Base-by-base conservation (phyloP, 1,140 invertebrate genomes). In the Eubasilissa regina region DNA sequence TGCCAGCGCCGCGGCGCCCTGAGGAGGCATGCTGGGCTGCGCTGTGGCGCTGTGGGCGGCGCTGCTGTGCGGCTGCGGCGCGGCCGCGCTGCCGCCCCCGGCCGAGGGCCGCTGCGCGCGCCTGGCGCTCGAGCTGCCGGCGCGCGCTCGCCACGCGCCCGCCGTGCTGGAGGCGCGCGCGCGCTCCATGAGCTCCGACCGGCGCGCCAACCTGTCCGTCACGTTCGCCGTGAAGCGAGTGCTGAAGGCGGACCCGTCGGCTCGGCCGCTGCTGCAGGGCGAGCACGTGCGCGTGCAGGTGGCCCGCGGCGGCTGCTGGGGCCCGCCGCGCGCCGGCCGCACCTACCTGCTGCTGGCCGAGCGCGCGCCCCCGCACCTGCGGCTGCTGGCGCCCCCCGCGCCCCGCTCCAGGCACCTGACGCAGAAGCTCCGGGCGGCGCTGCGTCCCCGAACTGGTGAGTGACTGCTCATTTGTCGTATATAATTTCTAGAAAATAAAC, bases 101-200 rank as follows among this genome's bases (percentile, higher is more conserved):
- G 72, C n/a, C 60, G 35, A 47, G 43, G 75, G 44, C 88, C 91
- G 78, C 91, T 90, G 87, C 91, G 91, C 84, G 90, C 91, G 4
- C 90, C 90, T 75, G 85, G 90, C 79, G 91, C 92, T 85, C 88
- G 92, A 15, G 89, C 90, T 25, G 92, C 92, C 79, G 85, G 92
- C 53, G 91, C 92, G 7, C 92, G 70, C 53, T 11, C 77, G 45
- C 25, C 86, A 90, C 44, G 92, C 92, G 77, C 91, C 90, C 68
- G 91, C 91, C 10, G 91, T 93, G 13, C 93, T 93, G 85, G 90
- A 91, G 86, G 92, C 92, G 35, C 92, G 92, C 84, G 91, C 90
- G 17, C 89, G 91, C 15, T 93, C 92, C 45, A 90, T 91, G 89
- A 91, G 91, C 66, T 88, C 90, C 35, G 85, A 89, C 75, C 87